These are phyloP conservation scores for Drosophila persimilis DNA, from an alignment of 1,140 invertebrate species.

Conservation along the genomic window DNA sequence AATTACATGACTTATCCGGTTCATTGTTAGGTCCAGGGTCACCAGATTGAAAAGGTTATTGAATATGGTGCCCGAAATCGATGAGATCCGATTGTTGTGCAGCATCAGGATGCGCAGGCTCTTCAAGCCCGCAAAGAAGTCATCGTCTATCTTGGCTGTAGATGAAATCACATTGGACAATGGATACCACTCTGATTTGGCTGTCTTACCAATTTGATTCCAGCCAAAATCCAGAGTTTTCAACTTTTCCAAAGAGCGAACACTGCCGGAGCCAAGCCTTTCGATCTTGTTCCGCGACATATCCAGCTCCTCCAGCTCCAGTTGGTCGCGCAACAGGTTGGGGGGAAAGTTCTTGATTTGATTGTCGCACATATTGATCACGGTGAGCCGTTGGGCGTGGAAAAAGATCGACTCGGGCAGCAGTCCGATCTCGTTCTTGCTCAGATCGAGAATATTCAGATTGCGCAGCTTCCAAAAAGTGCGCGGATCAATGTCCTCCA, in stretches of 20 bases:
- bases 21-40: conserved; percentile 85
- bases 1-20: conserved; percentile 83
- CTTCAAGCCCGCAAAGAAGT: conserved; percentile 85
- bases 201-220: conserved; percentile 83
- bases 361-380: conserved; percentile 89
- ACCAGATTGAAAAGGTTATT: conserved; percentile 84
- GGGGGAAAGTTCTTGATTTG: conserved; percentile 85
- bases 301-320: conserved; percentile 85
- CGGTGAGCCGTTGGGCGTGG: conserved; percentile 86
- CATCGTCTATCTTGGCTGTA: conserved; percentile 80
- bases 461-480: conserved; percentile 87
- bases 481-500: conserved; percentile 87
- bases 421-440: conserved; percentile 87
- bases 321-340: conserved; percentile 83
- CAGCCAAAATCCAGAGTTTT: conserved; percentile 86
- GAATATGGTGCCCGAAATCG: conserved; percentile 85
- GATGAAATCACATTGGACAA: neutral
- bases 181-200: neutral
- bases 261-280: conserved; percentile 84
- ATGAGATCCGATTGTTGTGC: conserved; percentile 86
- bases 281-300: conserved; percentile 86
- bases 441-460: conserved; percentile 89
- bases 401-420: conserved; percentile 86
- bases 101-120: conserved; percentile 85
- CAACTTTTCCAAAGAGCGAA: conserved; percentile 84